Conservation (phyloP, 2,113 vertebrate genomes). For the Melospiza melodia region DNA sequence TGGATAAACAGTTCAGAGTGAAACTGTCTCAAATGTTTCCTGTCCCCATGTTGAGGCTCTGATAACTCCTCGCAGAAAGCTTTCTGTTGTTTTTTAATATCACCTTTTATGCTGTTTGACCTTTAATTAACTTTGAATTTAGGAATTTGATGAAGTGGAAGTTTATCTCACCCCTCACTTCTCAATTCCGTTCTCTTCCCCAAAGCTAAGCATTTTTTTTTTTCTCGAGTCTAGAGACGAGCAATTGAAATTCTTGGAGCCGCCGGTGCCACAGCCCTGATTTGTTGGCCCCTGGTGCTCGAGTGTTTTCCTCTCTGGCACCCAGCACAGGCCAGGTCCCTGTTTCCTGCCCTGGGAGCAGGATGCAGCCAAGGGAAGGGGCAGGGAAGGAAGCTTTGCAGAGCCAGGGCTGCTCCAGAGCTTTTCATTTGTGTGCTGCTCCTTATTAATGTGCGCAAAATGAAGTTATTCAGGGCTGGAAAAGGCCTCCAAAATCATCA, state of each 20-base stretch:
- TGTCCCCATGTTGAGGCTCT: not conserved
- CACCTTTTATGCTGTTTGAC: not conserved
- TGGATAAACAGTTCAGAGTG: not conserved
- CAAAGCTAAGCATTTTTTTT: not conserved
- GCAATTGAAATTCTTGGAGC: not conserved
- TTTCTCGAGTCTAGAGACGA: not conserved
- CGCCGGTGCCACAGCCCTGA: not conserved
- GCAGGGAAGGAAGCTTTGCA: not conserved
- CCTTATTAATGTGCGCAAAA: not conserved
- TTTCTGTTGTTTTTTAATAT: not conserved
- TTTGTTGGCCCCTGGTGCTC: not conserved
- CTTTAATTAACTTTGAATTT: not conserved
- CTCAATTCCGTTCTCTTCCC: not conserved
- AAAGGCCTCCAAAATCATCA: too few relatives aligned
- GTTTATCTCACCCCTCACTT: not conserved
- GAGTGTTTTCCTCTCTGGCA: not conserved
- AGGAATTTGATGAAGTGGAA: not conserved
- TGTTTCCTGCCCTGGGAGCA: not conserved
- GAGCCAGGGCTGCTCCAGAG: not conserved
- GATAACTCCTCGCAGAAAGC: not conserved
- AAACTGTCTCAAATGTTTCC: not conserved
- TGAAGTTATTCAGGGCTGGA: too few relatives aligned
- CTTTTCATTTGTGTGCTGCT: fast-evolving
- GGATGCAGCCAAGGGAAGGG: conserved; percentile 8
- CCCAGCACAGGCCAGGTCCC: not conserved